These are phyloP conservation scores for Argyrosomus regius DNA, from an alignment of 2,797 vertebrate species.

Conservation along the genomic window DNA sequence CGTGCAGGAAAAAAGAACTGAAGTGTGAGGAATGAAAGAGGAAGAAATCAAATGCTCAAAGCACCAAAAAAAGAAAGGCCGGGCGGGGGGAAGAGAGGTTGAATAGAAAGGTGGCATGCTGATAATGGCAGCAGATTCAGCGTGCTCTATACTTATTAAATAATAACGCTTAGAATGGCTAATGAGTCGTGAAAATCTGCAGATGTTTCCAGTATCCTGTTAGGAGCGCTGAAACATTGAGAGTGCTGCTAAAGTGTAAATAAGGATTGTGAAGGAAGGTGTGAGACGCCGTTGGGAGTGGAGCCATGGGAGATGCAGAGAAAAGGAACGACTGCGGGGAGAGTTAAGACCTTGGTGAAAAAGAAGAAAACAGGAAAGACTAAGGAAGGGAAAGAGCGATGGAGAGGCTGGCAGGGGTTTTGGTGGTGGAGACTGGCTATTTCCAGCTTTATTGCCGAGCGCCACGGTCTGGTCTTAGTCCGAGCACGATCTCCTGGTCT, in stretches of 20 bases:
- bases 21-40: slow-evolving; percentile 53
- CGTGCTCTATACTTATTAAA: slow-evolving; percentile 62
- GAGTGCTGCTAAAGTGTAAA: slow-evolving; percentile 42
- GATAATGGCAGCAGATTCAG: slow-evolving; percentile 24
- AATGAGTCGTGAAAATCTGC: slow-evolving; percentile 73
- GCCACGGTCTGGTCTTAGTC: neutral
- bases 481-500: slow-evolving; percentile 39
- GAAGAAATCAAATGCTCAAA: slow-evolving; percentile 48
- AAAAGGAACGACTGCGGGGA: slow-evolving; percentile 18
- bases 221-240: slow-evolving; percentile 12
- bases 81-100: neutral
- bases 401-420: slow-evolving; percentile 18
- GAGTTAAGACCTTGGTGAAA: slow-evolving; percentile 13
- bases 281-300: slow-evolving; percentile 11
- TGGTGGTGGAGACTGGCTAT: slow-evolving; percentile 33
- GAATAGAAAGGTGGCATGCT: slow-evolving; percentile 7
- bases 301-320: slow-evolving; percentile 20
- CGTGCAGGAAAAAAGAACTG: slow-evolving; percentile 26
- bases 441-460: slow-evolving; percentile 45
- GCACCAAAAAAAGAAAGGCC: slow-evolving; percentile 35
- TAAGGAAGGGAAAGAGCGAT: slow-evolving; percentile 23
- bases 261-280: slow-evolving; percentile 26
- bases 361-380: slow-evolving; percentile 32
- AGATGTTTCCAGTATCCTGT: slow-evolving; percentile 63
- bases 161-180: slow-evolving; percentile 68